Evolutionary conservation across 1,140 invertebrate genomes (phyloP).

Genomic region (Brachionus koreanus): DNA sequence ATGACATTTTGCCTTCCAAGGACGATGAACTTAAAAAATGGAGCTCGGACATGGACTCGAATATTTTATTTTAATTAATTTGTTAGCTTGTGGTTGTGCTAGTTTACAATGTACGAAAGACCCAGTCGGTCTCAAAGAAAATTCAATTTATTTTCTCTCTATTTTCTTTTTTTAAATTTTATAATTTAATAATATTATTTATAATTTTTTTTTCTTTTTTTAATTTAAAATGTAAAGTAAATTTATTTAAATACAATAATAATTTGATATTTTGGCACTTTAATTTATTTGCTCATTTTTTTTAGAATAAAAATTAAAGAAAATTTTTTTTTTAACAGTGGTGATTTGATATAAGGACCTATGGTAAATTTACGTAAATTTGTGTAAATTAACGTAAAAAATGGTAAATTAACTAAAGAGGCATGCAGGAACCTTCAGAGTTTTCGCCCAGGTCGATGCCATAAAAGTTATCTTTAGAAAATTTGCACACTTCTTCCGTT

Average conservation of each 20-base stretch:
- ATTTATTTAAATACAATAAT: background rate
- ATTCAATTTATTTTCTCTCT: background rate
- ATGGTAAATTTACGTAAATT: no score
- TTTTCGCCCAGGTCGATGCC: no score
- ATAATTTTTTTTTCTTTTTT: background rate
- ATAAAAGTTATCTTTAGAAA: no score
- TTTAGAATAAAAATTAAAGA: background rate
- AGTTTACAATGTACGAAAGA: background rate
- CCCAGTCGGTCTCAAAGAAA: background rate
- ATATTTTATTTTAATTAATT: conserved; percentile 40
- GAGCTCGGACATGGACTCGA: conserved; percentile 37
- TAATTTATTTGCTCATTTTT: conserved; percentile 1
- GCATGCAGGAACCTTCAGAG: no score
- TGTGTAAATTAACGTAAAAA: no score
- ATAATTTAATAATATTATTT: background rate
- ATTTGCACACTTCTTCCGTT: no score
- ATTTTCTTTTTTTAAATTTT: background rate
- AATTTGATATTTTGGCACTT: background rate
- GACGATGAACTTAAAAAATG: conserved; percentile 33
- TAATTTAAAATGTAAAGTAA: background rate
- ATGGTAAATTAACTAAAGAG: no score
- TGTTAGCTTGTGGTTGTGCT: conserved; percentile 1
- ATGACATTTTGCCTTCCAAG: conserved; percentile 29
- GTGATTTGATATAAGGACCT: no score
- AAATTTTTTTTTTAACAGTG: no score